Conservation (phyloP, 1,140 invertebrate genomes). For the Brevipalpus yothersi region DNA sequence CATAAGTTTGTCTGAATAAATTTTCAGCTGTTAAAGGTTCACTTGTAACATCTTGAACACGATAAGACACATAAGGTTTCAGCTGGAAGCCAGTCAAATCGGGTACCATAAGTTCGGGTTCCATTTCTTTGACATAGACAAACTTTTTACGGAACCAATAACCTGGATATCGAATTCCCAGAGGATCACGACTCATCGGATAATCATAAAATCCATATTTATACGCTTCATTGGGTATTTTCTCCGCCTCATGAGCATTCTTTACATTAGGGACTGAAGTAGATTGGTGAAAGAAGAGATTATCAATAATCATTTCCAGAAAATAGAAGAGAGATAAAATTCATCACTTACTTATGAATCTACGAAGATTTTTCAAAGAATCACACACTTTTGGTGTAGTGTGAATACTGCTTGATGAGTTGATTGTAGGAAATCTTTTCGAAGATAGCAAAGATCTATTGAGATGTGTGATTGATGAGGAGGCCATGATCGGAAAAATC, state of each 20-base stretch:
- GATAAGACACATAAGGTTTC: conserved; percentile 81
- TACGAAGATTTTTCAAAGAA: too few species aligned
- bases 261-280: neutral
- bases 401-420: too few species aligned
- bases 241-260: neutral
- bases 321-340: too few species aligned
- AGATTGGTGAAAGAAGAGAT: neutral
- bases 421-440: too few species aligned
- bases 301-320: too few species aligned
- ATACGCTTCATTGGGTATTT: neutral
- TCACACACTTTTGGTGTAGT: too few species aligned
- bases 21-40: conserved; percentile 55
- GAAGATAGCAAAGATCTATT: too few species aligned
- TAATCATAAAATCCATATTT: neutral
- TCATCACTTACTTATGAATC: too few species aligned
- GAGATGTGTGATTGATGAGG: too few species aligned
- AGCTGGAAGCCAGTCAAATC: conserved; percentile 47
- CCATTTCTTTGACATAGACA: conserved; percentile 51
- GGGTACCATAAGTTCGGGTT: conserved; percentile 74
- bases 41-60: conserved; percentile 39
- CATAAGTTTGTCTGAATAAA: conserved; percentile 58
- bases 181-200: neutral
- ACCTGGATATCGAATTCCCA: conserved; percentile 7
- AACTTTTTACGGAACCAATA: conserved; percentile 18
- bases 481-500: too few species aligned